Evolutionary conservation across 2,888 invertebrate genomes (phyloP).

Genomic region (Trissolcus japonicus): DNA sequence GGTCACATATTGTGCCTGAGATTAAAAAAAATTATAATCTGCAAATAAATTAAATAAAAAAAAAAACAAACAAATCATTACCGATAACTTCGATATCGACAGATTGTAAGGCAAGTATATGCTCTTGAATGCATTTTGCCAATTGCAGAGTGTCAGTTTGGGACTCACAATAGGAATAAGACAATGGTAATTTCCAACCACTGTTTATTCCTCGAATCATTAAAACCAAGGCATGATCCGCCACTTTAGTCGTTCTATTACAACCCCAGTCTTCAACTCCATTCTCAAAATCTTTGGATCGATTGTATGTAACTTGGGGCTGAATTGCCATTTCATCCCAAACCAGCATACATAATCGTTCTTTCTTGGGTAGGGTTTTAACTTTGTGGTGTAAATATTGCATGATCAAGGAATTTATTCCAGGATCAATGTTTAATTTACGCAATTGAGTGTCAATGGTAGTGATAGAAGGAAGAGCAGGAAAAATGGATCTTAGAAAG

Average conservation of each 20-base stretch:
- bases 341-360: background rate
- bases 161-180: constrained; percentile 27
- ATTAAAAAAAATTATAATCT: background rate
- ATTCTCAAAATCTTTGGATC: background rate
- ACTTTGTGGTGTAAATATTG: constrained; percentile 8
- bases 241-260: constrained; percentile 2
- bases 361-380: background rate
- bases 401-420: constrained; percentile 9
- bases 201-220: constrained; percentile 23
- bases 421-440: constrained; percentile 15
- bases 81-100: no score
- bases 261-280: constrained; percentile 28
- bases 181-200: constrained; percentile 41
- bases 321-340: constrained; percentile 18
- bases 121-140: constrained; percentile 13
- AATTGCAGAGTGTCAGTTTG: constrained; percentile 24
- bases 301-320: constrained; percentile 4
- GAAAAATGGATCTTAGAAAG: background rate
- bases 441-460: background rate
- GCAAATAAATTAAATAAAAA: no score
- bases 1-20: background rate
- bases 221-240: constrained; percentile 38
- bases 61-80: no score
- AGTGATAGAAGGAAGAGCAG: constrained; percentile 6
- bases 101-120: background rate